A percentile compares a stretch with the other conserved stretches of the same genome.
Conservation (phyloP, 1,140 invertebrate species). For the Vanessa atalanta region DNA sequence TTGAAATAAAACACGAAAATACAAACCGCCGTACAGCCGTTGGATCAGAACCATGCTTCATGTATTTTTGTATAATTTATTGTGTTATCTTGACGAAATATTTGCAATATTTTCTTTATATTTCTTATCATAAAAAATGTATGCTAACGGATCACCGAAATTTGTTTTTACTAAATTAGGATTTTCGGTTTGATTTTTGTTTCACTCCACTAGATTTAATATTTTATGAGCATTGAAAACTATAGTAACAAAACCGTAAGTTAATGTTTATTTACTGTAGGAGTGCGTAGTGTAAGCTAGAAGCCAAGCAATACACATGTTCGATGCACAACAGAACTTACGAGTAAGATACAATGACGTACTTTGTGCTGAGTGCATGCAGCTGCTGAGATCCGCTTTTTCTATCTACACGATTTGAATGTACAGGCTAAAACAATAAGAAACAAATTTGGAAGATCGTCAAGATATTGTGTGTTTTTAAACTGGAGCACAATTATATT, state of each 20-base stretch:
- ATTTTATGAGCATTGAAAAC: too few species aligned
- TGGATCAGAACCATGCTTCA: too few species aligned
- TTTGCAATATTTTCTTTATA: too few species aligned
- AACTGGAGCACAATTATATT: constrained; percentile 15
- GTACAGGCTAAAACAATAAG: constrained; percentile 66
- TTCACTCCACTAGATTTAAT: too few species aligned
- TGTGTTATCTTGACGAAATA: too few species aligned
- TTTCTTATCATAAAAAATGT: too few species aligned
- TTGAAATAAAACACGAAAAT: background rate
- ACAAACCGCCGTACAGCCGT: too few species aligned
- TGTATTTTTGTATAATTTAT: too few species aligned
- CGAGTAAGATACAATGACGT: constrained; percentile 58
- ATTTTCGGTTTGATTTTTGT: too few species aligned
- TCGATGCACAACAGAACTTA: constrained; percentile 43
- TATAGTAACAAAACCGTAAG: background rate
- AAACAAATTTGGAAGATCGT: constrained; percentile 52
- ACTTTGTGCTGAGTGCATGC: constrained; percentile 68
- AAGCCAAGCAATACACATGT: constrained; percentile 31
- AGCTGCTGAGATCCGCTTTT: constrained; percentile 59
- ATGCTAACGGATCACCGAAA: too few species aligned
- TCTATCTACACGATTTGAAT: constrained; percentile 68
- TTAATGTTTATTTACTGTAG: background rate
- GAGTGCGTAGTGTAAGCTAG: constrained; percentile 7
- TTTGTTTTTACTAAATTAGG: too few species aligned
- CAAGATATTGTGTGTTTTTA: constrained; percentile 12